Base-by-base conservation (phyloP, 2,797 vertebrate species). In the Esox masquinongy region DNA sequence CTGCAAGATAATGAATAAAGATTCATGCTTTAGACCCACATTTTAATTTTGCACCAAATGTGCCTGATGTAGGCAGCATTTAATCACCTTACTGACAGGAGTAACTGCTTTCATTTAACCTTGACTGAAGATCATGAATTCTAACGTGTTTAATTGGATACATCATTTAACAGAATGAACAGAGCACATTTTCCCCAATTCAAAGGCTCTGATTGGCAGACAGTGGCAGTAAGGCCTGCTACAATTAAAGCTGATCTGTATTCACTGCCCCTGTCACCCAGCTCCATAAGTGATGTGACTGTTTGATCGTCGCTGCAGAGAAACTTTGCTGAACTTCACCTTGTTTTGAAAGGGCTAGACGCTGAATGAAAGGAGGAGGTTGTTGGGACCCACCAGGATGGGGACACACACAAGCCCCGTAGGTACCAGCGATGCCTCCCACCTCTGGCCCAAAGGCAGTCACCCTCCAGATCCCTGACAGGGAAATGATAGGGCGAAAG, bases 21-120 rank as follows among this genome's bases (percentile, higher is more conserved):
- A 98, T 97, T 97, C 96, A 95, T 95, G 96, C 96, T 97, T 97
- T 96, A 95, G 96, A 96, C 95, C 94, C 95, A 96, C 97, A 97
- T 97, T 98, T 97, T 94, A 96, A 97, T 98, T 98, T 98, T 97
- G 95, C 94, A 94, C 94, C 96, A 96, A 97, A 97, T 96, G 96
- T 97, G 95, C 95, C 96, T 94, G 95, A 96, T 97, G 96, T 96
- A 94, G 96, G 95, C 96, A 95, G 96, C 97, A 95, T 98, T 99
- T 99, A 99, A 99, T 99, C 98, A 99, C 97, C 97, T 97, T 94
- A 94, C 96, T 99, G 98, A 99, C 98, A 99, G 96, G 96, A 97
- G 95, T 97, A 98, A 98, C 97, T 97, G 98, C 97, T 99, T 99
- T 98, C 97, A 98, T 99, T 99, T 99, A 99, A 99, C 98, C 98